phyloP scores from a whole-genome alignment of 30 jellyfish, hydroid and myxozoan genomes.

The Aurelia aurita region DNA sequence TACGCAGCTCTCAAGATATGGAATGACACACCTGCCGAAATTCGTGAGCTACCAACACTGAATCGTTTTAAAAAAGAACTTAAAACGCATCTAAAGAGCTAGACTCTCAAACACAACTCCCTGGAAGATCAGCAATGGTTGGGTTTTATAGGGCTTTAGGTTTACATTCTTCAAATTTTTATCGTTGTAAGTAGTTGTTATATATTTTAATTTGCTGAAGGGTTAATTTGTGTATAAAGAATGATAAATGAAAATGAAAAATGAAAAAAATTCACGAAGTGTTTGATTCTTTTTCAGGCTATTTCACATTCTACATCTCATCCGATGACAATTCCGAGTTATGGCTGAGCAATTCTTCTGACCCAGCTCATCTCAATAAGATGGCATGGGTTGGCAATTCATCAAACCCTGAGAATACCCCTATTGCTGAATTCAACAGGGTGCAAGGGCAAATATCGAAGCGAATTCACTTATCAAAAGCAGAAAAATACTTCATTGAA shows the following conservation, averaged over 20 bases:
- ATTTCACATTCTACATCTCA: constrained; percentile 80
- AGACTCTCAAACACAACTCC: too few species aligned
- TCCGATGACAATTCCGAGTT: constrained; percentile 94
- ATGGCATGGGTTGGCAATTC: constrained; percentile 86
- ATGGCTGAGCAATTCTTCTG: constrained; percentile 87
- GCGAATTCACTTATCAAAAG: constrained; percentile 36
- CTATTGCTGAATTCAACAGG: constrained; percentile 64
- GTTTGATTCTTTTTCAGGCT: constrained; percentile 55
- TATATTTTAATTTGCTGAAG: too few species aligned
- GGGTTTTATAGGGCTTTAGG: too few species aligned
- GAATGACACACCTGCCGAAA: too few species aligned
- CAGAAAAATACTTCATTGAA: constrained; percentile 75
- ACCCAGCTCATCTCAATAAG: constrained; percentile 38
- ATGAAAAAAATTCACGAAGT: neutral
- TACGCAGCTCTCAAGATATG: too few species aligned
- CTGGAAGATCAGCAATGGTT: too few species aligned
- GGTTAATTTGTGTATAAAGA: too few species aligned
- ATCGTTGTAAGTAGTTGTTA: too few species aligned
- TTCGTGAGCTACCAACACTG: too few species aligned
- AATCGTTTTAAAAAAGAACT: too few species aligned
- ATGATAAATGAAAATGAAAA: neutral
- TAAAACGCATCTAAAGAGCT: too few species aligned
- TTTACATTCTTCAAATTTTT: too few species aligned
- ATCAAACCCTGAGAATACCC: constrained; percentile 54
- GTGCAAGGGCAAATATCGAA: constrained; percentile 67